These are phyloP conservation scores for Kuschelorhynchus macadamiae DNA, from an alignment of 2,888 invertebrate genomes.

Conservation along the genomic window DNA sequence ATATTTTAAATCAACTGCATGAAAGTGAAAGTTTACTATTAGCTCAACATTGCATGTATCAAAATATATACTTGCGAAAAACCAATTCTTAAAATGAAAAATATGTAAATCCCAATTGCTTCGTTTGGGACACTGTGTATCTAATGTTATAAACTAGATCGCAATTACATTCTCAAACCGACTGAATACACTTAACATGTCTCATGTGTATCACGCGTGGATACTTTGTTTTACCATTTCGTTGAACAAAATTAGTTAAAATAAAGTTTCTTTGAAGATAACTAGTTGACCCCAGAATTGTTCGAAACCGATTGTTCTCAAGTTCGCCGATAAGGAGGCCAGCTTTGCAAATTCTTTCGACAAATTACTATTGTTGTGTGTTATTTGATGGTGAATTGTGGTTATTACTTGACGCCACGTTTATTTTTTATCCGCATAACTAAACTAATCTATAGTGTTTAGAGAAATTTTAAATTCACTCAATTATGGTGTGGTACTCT, in stretches of 20 bases:
- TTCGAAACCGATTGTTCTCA: conserved; percentile 31
- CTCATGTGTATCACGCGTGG: conserved; percentile 28
- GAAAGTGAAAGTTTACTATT: too few relatives aligned
- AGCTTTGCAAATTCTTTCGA: conserved; percentile 23
- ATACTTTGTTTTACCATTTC: conserved; percentile 33
- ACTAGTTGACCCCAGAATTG: conserved; percentile 37
- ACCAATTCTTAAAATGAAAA: too few relatives aligned
- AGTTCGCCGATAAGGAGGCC: conserved; percentile 3
- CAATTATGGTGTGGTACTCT: too few relatives aligned
- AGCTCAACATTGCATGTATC: too few relatives aligned
- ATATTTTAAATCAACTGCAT: too few relatives aligned
- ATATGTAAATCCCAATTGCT: too few relatives aligned
- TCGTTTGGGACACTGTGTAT: conserved; percentile 9
- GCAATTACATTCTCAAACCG: conserved; percentile 10
- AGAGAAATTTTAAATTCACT: too few relatives aligned
- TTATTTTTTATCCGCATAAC: too few relatives aligned
- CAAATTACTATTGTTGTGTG: conserved; percentile 1
- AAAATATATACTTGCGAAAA: too few relatives aligned
- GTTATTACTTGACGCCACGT: not conserved
- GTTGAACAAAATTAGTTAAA: conserved; percentile 21
- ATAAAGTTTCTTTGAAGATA: conserved; percentile 28
- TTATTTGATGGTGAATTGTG: not conserved
- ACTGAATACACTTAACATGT: conserved; percentile 14
- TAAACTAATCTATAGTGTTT: too few relatives aligned
- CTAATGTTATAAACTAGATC: conserved; percentile 13